Conservation (phyloP, 2,113 vertebrate species). For the Chaetodon trifascialis region DNA sequence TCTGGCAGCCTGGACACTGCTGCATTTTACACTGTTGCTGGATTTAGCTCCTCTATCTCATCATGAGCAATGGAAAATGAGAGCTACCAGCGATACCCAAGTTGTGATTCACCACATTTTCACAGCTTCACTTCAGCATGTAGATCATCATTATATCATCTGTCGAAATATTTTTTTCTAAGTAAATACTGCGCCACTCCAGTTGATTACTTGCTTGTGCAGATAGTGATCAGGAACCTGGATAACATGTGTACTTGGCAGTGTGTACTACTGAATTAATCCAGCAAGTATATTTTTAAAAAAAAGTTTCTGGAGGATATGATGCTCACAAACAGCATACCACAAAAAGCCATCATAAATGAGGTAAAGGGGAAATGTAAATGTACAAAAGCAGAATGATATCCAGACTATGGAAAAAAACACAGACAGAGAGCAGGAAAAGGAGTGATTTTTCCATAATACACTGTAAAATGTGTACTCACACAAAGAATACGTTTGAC, state of each 20-base stretch:
- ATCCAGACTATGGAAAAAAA: background rate
- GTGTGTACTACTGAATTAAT: background rate
- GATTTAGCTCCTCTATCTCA: background rate
- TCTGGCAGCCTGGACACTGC: slow-evolving; percentile 1
- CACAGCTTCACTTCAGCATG: slow-evolving; percentile 7
- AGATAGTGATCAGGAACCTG: slow-evolving; percentile 2
- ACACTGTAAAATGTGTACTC: slow-evolving; percentile 7
- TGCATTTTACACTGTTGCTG: background rate
- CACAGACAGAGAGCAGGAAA: background rate
- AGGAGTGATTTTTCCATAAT: background rate
- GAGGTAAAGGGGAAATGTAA: background rate
- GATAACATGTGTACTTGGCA: background rate
- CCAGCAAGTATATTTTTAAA: background rate
- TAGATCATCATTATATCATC: background rate
- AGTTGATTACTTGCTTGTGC: background rate
- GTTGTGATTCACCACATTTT: background rate
- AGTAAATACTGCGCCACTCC: background rate
- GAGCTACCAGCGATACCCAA: background rate
- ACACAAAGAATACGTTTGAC: slow-evolving; percentile 36
- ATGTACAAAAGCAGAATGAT: slow-evolving; percentile 1
- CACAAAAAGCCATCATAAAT: background rate
- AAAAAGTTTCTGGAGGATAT: background rate
- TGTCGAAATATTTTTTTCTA: background rate
- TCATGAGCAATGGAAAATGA: background rate
- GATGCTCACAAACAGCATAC: background rate